A percentile compares a stretch with the other conserved stretches of the same genome.
Conservation (phyloP, 2,797 vertebrate genomes). For the Acrocephalus scirpaceus region DNA sequence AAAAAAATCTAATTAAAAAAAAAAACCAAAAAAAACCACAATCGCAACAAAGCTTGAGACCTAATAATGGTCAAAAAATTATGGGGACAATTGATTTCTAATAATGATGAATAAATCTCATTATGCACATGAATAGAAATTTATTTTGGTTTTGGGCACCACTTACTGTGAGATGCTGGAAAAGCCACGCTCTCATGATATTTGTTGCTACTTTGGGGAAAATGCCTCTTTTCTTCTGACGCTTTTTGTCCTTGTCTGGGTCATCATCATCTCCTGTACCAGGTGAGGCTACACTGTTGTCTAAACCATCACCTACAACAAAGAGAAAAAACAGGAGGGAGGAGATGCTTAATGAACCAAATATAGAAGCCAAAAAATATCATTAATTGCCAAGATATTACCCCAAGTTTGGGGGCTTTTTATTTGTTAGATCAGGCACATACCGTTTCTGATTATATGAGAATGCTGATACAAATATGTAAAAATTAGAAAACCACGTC, state of each 20-base stretch:
- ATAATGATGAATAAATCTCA: constrained; percentile 34
- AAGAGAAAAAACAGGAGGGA: constrained; percentile 54
- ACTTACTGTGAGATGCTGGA: constrained; percentile 99
- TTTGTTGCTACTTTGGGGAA: constrained; percentile 99
- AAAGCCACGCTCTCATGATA: constrained; percentile 99
- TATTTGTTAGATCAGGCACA: constrained; percentile 72
- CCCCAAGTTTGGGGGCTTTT: constrained; percentile 36
- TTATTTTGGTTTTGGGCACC: constrained; percentile 43
- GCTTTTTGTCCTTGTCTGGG: constrained; percentile 98
- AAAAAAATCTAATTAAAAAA: background rate
- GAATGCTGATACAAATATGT: constrained; percentile 71
- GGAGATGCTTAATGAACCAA: constrained; percentile 37
- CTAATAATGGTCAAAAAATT: constrained; percentile 28
- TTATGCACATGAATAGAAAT: constrained; percentile 36
- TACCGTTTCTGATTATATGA: constrained; percentile 68
- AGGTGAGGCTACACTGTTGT: constrained; percentile 98
- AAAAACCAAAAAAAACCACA: background rate
- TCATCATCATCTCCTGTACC: constrained; percentile 98
- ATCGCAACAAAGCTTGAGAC: background rate
- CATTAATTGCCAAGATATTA: constrained; percentile 60
- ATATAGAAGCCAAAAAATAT: constrained; percentile 11
- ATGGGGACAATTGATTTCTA: constrained; percentile 16
- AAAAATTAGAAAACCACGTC: constrained; percentile 80
- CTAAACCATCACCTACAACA: constrained; percentile 94
- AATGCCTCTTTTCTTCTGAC: constrained; percentile 99